These are phyloP conservation scores for Phenacoccus solenopsis DNA, from an alignment of 1,140 invertebrate genomes.

Conservation along the genomic window DNA sequence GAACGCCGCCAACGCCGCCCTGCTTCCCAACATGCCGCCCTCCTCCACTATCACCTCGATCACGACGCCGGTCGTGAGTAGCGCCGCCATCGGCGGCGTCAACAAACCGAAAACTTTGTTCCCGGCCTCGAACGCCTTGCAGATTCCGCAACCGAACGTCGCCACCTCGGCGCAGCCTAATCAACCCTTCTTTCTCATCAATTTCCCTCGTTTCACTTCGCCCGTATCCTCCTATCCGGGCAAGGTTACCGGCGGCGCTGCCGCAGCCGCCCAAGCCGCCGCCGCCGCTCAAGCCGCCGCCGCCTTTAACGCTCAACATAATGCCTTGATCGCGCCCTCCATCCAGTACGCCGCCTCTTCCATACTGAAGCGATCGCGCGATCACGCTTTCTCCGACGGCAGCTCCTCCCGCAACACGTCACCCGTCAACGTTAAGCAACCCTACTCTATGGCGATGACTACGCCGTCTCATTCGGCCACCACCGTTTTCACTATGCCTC, in stretches of 20 bases:
- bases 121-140: not conserved
- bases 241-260: constrained; percentile 15
- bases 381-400: constrained; percentile 26
- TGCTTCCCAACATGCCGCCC: not conserved
- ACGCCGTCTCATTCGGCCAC: not conserved
- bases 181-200: constrained; percentile 8
- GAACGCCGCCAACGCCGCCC: not conserved
- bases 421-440: constrained; percentile 13
- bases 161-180: not conserved
- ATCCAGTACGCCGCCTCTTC: not conserved
- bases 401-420: constrained; percentile 24
- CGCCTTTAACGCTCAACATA: not conserved
- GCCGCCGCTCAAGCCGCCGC: constrained; percentile 8
- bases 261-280: not conserved
- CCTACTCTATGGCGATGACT: not conserved
- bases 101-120: not conserved
- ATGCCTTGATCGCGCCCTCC: not conserved
- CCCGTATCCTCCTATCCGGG: constrained; percentile 14
- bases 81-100: not conserved
- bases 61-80: not conserved
- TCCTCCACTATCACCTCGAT: not conserved
- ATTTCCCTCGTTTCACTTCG: constrained; percentile 3
- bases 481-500: not conserved
- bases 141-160: constrained; percentile 1
- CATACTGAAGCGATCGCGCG: constrained; percentile 24